A percentile compares a stretch with the other conserved stretches of the same genome.
Conservation (phyloP, 1,140 invertebrate genomes). For the Uloborus diversus region DNA sequence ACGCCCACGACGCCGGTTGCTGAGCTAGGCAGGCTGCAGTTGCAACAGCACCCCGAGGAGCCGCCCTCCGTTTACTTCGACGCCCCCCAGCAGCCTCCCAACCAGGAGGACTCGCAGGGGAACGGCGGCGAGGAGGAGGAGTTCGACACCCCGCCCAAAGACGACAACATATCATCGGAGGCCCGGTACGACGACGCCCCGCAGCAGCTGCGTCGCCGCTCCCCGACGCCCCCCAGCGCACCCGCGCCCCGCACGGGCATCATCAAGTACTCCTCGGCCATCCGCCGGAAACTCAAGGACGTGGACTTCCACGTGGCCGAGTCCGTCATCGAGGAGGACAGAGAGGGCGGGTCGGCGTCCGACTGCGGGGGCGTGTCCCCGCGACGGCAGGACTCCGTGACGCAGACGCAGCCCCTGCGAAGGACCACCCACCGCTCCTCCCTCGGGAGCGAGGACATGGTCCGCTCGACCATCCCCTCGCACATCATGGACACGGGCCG, state of each 20-base stretch:
- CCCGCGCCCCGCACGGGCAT: constrained; percentile 3
- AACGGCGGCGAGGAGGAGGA: constrained; percentile 28
- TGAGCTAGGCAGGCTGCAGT: constrained; percentile 13
- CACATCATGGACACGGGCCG: constrained; percentile 35
- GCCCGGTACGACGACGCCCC: constrained; percentile 13
- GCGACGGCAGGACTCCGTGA: constrained; percentile 14
- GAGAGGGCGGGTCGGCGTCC: constrained; percentile 28
- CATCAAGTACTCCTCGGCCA: constrained; percentile 2
- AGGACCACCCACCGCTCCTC: background rate
- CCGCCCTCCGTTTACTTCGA: constrained; percentile 54
- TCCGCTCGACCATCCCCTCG: constrained; percentile 29
- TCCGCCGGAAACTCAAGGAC: constrained; percentile 35
- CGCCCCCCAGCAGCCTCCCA: constrained; percentile 24
- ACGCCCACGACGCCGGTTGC: constrained; percentile 24
- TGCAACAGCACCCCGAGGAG: constrained; percentile 23
- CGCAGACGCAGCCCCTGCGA: constrained; percentile 6
- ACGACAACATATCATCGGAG: constrained; percentile 30
- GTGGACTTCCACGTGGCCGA: constrained; percentile 38
- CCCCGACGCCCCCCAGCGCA: constrained; percentile 28
- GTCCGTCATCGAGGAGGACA: constrained; percentile 39
- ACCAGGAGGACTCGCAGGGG: constrained; percentile 37
- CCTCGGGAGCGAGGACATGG: background rate
- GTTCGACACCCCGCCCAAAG: constrained; percentile 46
- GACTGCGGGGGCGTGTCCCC: constrained; percentile 30
- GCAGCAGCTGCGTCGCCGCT: constrained; percentile 16